Conservation (phyloP, 2,113 vertebrate species). For the Gnathonemus echidnorhynchus region DNA sequence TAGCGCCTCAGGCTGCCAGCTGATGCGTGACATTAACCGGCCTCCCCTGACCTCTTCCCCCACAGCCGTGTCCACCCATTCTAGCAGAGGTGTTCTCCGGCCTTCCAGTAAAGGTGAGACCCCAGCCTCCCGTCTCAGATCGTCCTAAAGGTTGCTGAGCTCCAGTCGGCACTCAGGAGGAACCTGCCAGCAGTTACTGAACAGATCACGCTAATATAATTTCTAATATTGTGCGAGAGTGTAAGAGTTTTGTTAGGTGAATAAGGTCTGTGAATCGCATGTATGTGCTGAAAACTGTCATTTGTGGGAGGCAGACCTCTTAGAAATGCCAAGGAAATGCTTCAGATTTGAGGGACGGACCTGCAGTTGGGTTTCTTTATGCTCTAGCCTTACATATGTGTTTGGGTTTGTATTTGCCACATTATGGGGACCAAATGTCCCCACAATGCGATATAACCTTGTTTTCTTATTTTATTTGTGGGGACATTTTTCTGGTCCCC, state of each 20-base stretch:
- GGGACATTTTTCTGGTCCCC: not conserved
- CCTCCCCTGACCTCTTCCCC: not conserved
- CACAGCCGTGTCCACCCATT: not conserved
- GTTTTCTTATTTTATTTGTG: not conserved
- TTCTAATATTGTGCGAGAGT: not conserved
- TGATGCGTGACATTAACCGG: not conserved
- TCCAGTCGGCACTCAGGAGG: not conserved
- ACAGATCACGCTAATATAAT: not conserved
- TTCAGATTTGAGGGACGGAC: not conserved
- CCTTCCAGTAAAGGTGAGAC: slow-evolving; percentile 25
- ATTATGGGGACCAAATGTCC: not conserved
- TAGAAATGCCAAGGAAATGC: not conserved
- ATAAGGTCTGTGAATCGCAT: not conserved
- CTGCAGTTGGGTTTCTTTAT: not conserved
- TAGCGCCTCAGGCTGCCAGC: not conserved
- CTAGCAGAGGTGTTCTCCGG: slow-evolving; percentile 32
- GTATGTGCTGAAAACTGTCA: not conserved
- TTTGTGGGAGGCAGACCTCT: not conserved
- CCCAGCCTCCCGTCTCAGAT: not conserved
- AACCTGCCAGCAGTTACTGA: not conserved
- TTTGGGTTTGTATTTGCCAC: not conserved
- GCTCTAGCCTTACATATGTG: not conserved
- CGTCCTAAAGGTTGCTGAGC: not conserved
- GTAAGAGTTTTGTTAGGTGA: not conserved
- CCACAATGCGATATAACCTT: not conserved